Evolutionary conservation across 2,888 invertebrate species (phyloP), one percentile per base, ranked within the genome.

Genomic region (Morpho deidamia): DNA sequence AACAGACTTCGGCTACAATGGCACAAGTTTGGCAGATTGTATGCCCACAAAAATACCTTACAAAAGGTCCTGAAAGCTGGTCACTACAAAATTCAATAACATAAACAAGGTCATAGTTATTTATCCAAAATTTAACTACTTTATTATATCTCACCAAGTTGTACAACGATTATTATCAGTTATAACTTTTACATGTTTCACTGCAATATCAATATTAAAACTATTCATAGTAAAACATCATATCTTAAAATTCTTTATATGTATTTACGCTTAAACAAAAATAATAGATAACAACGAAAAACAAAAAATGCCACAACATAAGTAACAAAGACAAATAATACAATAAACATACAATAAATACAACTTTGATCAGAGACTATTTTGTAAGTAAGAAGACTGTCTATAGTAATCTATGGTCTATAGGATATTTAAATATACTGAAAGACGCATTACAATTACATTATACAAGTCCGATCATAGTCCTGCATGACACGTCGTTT

Each of bases 1-100:
- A 63, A 62, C 87, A 88, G 38, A 66, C 67, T 46, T 65, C 67
- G 23, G 67, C 63, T 51, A 57, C 55, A 34, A 57, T 58, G 47
- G 70, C 67, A 67, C 88, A 88, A 34, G 70, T 62, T n/a, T 69
- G 64, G 69, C 88, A 88, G 51, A 70, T 65, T 12, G 69, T 65
- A 59, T 86, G 86, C n/a, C 87, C 86, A 66, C 87, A 87, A 7
- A 64, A 50, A 58, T 75, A 83, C 65, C 82, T 76, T 53, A 72
- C 38, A 23, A 76, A 76, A 11, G 52, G 53, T 34, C 76, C 76
- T 58, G 63, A 66, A n/a, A 67, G 56, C 55, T 73, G 78, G 60
- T 83, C 83, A 71, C 88, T 87, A 63, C 33, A 65, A 59, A 65
- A 61, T 11, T 44, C 51, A 37, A 39, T 35, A 32, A 35, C 14